phyloP scores from a whole-genome alignment of 1,140 invertebrate species.

The Drosophila pectinifera region DNA sequence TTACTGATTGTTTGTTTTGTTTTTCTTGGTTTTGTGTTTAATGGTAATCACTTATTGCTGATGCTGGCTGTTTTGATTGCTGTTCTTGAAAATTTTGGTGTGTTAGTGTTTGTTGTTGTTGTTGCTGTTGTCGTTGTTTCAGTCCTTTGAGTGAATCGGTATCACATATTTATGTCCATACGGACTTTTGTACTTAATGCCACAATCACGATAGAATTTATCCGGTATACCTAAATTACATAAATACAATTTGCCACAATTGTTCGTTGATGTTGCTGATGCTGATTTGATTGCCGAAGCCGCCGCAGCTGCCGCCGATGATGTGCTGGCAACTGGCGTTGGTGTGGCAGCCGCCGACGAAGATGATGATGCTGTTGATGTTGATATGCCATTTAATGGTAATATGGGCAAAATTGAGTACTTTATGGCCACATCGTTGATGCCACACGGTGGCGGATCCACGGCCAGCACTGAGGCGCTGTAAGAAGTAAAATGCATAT shows the following conservation, averaged over 20 bases:
- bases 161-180: slow-evolving; percentile 96
- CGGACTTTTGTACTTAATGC: slow-evolving; percentile 93
- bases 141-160: slow-evolving; percentile 90
- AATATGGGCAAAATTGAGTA: slow-evolving; percentile 91
- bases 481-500: slow-evolving; percentile 11
- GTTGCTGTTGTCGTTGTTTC: slow-evolving; percentile 66
- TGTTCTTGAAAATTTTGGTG: slow-evolving; percentile 46
- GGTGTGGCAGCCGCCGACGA: slow-evolving; percentile 47
- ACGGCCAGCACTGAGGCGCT: slow-evolving; percentile 92
- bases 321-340: slow-evolving; percentile 52
- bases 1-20: slow-evolving; percentile 34
- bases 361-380: slow-evolving; percentile 45
- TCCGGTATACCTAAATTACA: slow-evolving; percentile 94
- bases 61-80: slow-evolving; percentile 44
- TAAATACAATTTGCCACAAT: slow-evolving; percentile 92
- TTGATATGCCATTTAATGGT: slow-evolving; percentile 87
- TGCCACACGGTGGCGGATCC: slow-evolving; percentile 91
- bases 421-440: slow-evolving; percentile 89
- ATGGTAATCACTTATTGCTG: slow-evolving; percentile 20
- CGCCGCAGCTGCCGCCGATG: slow-evolving; percentile 28
- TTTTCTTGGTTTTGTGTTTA: slow-evolving; percentile 17
- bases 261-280: slow-evolving; percentile 85
- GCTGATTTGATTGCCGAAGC: slow-evolving; percentile 17
- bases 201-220: slow-evolving; percentile 90
- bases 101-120: slow-evolving; percentile 25